phyloP scores from a whole-genome alignment of 2,113 vertebrate species.

The Coreoperca whiteheadi region DNA sequence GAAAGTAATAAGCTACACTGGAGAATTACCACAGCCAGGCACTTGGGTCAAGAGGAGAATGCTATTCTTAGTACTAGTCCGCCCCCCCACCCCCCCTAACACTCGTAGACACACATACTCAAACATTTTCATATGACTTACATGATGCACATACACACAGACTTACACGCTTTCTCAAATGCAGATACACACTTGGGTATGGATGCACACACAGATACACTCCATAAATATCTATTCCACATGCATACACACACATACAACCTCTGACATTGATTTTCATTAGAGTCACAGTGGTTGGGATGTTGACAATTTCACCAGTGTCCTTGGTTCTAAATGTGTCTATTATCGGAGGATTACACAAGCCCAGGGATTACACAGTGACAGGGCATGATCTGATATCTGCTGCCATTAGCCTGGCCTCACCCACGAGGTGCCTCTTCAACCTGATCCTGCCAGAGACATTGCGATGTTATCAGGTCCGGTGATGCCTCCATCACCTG shows the following conservation, averaged over 20 bases:
- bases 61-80: slow-evolving; percentile 49
- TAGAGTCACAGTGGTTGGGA: slow-evolving; percentile 42
- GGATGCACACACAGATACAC: neutral
- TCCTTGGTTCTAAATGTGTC: slow-evolving; percentile 52
- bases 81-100: neutral
- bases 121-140: neutral
- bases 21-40: slow-evolving; percentile 41
- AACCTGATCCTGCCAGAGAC: slow-evolving; percentile 60
- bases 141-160: neutral
- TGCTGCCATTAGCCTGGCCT: slow-evolving; percentile 62
- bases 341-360: slow-evolving; percentile 58
- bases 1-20: slow-evolving; percentile 60
- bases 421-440: slow-evolving; percentile 64
- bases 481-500: slow-evolving; percentile 63
- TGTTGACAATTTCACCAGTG: slow-evolving; percentile 50
- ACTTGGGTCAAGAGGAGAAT: slow-evolving; percentile 43
- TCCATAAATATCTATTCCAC: neutral
- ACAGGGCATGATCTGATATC: slow-evolving; percentile 67
- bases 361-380: slow-evolving; percentile 47
- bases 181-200: neutral
- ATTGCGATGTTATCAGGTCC: slow-evolving; percentile 64
- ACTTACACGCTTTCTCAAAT: neutral
- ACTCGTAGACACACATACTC: neutral
- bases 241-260: neutral
- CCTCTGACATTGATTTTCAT: slow-evolving; percentile 55